Conservation (phyloP, 2,888 invertebrate genomes). For the Ephialtes manifestator region DNA sequence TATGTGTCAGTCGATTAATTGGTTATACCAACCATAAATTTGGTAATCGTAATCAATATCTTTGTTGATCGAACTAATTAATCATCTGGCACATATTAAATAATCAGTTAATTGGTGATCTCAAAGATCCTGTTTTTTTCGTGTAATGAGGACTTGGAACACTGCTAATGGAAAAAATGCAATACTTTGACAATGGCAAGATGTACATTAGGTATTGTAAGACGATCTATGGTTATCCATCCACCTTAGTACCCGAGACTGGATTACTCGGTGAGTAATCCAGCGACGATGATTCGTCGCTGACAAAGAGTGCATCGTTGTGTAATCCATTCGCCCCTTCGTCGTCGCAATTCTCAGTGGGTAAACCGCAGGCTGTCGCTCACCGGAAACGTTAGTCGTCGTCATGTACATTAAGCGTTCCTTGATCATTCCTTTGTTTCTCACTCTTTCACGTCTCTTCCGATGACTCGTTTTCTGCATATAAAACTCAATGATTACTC, state of each 20-base stretch:
- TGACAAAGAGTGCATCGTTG: slow-evolving; percentile 30
- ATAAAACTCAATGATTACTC: slow-evolving; percentile 57
- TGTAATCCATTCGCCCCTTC: slow-evolving; percentile 25
- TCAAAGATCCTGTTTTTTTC: too few species aligned
- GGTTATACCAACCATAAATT: too few species aligned
- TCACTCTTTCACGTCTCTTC: slow-evolving; percentile 43
- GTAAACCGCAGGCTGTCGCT: slow-evolving; percentile 60
- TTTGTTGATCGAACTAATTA: too few species aligned
- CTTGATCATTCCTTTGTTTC: slow-evolving; percentile 50
- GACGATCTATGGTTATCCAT: not conserved
- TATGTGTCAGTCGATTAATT: too few species aligned
- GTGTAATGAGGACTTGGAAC: too few species aligned
- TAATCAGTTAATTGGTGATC: too few species aligned
- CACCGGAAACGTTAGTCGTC: slow-evolving; percentile 47
- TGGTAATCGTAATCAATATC: too few species aligned
- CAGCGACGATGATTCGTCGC: slow-evolving; percentile 40
- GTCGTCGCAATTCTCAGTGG: not conserved
- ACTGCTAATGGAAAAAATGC: too few species aligned
- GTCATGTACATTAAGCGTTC: slow-evolving; percentile 24
- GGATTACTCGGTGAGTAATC: slow-evolving; percentile 43
- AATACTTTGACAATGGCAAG: not conserved
- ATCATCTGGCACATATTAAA: too few species aligned
- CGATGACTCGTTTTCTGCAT: slow-evolving; percentile 55
- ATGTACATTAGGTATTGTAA: not conserved
- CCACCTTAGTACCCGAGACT: slow-evolving; percentile 7